Evolutionary conservation across 2,113 vertebrate genomes (phyloP).

Genomic region (Coturnix japonica): DNA sequence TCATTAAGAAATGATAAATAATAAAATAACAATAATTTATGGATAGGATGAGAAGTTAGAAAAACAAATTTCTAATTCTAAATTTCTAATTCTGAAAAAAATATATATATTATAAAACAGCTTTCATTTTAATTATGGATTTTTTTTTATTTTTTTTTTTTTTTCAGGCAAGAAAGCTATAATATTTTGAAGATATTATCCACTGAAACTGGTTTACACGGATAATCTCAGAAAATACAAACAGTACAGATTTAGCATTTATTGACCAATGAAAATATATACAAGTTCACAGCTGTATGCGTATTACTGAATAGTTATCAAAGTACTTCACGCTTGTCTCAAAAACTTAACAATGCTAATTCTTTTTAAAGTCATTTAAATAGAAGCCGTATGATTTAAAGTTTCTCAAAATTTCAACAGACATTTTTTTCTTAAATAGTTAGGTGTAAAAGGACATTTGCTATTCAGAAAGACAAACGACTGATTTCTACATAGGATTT

Average conservation of each 20-base stretch:
- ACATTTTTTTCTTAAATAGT: background rate
- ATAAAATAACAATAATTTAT: background rate
- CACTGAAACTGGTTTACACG: background rate
- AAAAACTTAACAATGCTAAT: background rate
- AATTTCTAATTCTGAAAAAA: background rate
- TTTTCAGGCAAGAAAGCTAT: background rate
- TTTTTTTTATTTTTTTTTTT: background rate
- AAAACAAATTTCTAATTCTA: background rate
- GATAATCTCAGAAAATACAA: background rate
- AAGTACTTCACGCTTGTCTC: background rate
- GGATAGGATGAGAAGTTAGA: background rate
- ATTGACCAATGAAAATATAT: background rate
- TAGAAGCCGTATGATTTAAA: background rate
- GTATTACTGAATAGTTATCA: background rate
- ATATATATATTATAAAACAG: background rate
- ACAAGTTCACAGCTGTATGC: background rate
- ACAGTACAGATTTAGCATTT: background rate
- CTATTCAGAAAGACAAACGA: background rate
- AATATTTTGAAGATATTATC: background rate
- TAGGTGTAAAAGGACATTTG: background rate
- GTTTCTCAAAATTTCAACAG: background rate
- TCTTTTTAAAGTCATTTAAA: background rate
- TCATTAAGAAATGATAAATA: background rate
- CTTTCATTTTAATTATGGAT: constrained; percentile 31
- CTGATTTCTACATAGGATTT: background rate